Evolutionary conservation across 2,113 vertebrate genomes (phyloP), one percentile per base, ranked within the genome.

Genomic region (Spermophilus dauricus): DNA sequence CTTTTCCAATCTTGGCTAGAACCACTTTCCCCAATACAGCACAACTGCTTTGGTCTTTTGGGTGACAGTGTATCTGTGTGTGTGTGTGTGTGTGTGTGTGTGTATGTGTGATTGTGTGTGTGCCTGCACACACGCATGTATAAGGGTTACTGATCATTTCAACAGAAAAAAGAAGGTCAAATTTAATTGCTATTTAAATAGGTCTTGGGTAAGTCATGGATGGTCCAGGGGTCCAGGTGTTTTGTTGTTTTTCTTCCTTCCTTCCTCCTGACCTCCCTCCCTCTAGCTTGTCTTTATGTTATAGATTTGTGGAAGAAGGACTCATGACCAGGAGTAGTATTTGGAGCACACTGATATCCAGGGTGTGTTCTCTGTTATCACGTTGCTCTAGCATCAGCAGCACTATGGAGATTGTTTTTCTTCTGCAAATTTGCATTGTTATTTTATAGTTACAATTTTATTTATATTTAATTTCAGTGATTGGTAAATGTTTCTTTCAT

Each of bases 381-480:
- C 28, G 30, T 22, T 73, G 32, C 70, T 26, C 45, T 73, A 78
- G 70, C 16, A 42, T 77, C n/a, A 61, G 7, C 1, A 75, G 8
- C 39, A 83, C 63, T 86, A 16, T 73, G 8, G 26, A 37, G 5
- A 65, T 53, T 70, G 6, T 32, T 75, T 94, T 72, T 81, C 56
- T 90, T 48, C 4, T 92, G 6, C 6, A 90, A 37, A 8, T 89
- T 95, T 83, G 42, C 28, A 63, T 89, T 83, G 16, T 70, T 76
- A n/a, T 87, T 8, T 45, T 58, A 65, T 1, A 76, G 13, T 37
- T 87, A 63, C 26, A 56, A 63, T 92, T 96, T 77, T 80, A 61
- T 82, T 72, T 91, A 45, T 45, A 56, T 93, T 94, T 94, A 88
- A 89, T 86, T 86, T 63, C 30, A 63, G 2, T 93, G 80, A 56